Percentiles rank a stretch among this genome's conserved stretches.
Conservation (phyloP, 2,113 vertebrate genomes). For the Myrmophylax atrothorax region DNA sequence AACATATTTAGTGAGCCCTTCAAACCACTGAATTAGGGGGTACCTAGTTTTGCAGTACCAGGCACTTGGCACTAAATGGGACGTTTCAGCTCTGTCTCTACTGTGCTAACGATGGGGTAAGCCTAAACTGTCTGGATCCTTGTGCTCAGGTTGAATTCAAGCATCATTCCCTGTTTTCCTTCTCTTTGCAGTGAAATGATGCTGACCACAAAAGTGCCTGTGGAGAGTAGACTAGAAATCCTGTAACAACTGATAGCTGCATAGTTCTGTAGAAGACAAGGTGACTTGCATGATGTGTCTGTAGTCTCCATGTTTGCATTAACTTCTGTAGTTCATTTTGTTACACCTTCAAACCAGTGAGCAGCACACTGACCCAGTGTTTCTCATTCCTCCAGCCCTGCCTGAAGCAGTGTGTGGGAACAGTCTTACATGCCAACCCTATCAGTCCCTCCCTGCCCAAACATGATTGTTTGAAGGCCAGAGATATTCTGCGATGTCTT, state of each 20-base stretch:
- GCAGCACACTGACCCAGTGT: rapidly evolving
- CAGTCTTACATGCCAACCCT: not conserved
- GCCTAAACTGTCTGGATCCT: not conserved
- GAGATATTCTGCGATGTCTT: not conserved
- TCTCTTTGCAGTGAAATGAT: not conserved
- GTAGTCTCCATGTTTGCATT: not conserved
- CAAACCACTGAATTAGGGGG: not conserved
- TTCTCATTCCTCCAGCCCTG: not conserved
- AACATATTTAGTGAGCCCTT: not conserved
- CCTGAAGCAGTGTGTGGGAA: not conserved
- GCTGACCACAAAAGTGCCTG: not conserved
- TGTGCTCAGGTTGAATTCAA: not conserved
- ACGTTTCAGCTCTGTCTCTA: not conserved
- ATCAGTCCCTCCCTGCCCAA: not conserved
- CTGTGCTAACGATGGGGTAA: not conserved
- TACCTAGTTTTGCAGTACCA: not conserved
- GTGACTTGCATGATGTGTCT: not conserved
- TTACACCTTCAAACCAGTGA: not conserved
- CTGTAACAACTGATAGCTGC: not conserved
- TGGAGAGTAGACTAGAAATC: not conserved
- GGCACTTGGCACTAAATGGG: not conserved
- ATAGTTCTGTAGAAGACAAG: not conserved
- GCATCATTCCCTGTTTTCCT: not conserved
- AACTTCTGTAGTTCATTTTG: not conserved
- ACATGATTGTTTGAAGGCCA: not conserved